Base-by-base conservation (phyloP, 2,113 vertebrate genomes). In the Pagrus major region DNA sequence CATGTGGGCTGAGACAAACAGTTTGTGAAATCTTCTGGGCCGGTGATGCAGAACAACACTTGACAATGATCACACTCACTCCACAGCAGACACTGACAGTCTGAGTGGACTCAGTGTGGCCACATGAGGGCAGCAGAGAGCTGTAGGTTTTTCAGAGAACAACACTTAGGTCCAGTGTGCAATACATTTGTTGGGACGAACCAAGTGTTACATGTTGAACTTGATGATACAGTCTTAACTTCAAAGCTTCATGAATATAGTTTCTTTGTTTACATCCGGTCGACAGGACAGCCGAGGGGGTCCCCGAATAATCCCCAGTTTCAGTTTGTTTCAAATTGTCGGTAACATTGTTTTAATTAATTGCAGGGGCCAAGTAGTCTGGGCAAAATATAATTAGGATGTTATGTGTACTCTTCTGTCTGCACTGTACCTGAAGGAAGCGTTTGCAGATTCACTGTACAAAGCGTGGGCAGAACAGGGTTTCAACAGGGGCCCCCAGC, bases 101-200 rank as follows among this genome's bases (percentile, higher is more conserved):
- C 10, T 63, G 18, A 25, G 10, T 21, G 10, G 6, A 15, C 44
- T 27, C 21, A 51, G 4, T 20, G 3, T 10, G n/a, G 41, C 85
- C 90, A 86, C 89, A 78, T 11, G 89, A 56, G 65, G 89, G 86
- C 86, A 92, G 86, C 79, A 90, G 83, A 88, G 85, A 27, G 33
- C 89, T 86, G 70, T 12, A 39, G 4, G 4, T 49, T 42, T 46
- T 51, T 55, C 37, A 66, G 33, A 77, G 55, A 1, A 12, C 3
- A n/a, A 31, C 21, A 25, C 11, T 27, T 33, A 14, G 20, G 1
- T 44, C 12, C 20, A 0, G 3, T 25, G 47, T 21, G 6, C 27
- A 41, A 25, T 18, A 63, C n/a, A 21, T 25, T n/a, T 59, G 20
- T 68, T 31, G 5, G 16, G 16, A 46, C 70, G 35, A 71, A 46